phyloP scores from a whole-genome alignment of 2,888 invertebrate species.

The Hirtodrosophila confusa region DNA sequence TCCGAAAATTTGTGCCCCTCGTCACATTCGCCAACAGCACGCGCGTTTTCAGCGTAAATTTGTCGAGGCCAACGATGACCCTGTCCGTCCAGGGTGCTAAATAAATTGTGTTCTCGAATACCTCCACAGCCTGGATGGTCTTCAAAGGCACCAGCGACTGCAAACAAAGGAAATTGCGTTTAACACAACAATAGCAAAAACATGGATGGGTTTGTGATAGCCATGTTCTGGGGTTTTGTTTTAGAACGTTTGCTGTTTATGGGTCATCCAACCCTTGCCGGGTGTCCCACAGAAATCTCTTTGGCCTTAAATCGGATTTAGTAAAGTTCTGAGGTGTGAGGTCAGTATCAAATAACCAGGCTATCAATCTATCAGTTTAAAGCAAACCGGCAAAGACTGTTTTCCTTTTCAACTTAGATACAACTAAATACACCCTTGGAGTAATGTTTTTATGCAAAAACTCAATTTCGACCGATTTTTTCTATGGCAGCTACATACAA shows the following conservation, averaged over 20 bases:
- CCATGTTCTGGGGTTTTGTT: constrained; percentile 12
- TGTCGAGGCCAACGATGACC: constrained; percentile 87
- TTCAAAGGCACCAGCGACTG: constrained; percentile 80
- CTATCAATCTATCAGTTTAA: too few relatives aligned
- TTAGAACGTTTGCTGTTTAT: constrained; percentile 18
- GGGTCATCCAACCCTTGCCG: constrained; percentile 8
- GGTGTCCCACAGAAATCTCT: too few relatives aligned
- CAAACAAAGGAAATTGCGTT: constrained; percentile 53
- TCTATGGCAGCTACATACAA: too few relatives aligned
- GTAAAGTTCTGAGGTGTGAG: too few relatives aligned
- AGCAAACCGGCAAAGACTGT: too few relatives aligned
- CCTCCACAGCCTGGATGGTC: constrained; percentile 88
- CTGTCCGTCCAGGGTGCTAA: constrained; percentile 89
- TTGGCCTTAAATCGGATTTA: too few relatives aligned
- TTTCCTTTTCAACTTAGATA: too few relatives aligned
- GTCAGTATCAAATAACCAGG: too few relatives aligned
- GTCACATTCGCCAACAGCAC: constrained; percentile 85
- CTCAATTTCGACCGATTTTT: too few relatives aligned
- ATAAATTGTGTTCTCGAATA: constrained; percentile 90
- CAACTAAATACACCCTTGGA: too few relatives aligned
- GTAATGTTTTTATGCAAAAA: too few relatives aligned
- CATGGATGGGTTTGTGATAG: constrained; percentile 9
- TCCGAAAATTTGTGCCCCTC: constrained; percentile 88
- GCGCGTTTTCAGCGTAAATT: constrained; percentile 85
- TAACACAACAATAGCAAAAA: constrained; percentile 29